Percentiles rank a stretch among this genome's conserved stretches.
Conservation (phyloP, 2,888 invertebrate genomes). For the Pristionchus maxplancki region DNA sequence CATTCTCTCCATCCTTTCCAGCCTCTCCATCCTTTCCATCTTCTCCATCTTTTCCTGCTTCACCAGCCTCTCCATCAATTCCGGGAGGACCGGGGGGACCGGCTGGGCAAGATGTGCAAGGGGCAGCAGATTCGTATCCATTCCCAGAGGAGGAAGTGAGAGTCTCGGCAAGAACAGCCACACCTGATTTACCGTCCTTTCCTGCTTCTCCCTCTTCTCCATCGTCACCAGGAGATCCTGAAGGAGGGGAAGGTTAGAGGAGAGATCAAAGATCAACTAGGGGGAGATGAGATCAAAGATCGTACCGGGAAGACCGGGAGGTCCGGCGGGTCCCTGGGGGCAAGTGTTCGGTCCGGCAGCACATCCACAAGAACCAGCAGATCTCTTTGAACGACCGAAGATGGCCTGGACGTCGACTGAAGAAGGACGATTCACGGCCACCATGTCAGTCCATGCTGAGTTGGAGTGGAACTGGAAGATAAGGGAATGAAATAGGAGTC, state of each 20-base stretch:
- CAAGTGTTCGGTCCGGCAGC: conserved; percentile 39
- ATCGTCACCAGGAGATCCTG: conserved; percentile 47
- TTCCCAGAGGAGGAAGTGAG: conserved; percentile 9
- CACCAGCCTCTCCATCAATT: conserved; percentile 41
- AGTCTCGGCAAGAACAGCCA: conserved; percentile 42
- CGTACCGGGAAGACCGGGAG: conserved; percentile 47
- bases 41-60: conserved; percentile 13
- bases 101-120: conserved; percentile 47
- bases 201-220: conserved; percentile 47
- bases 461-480: conserved; percentile 33
- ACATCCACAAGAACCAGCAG: conserved; percentile 26
- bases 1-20: conserved; percentile 26
- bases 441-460: conserved; percentile 49
- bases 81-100: conserved; percentile 47
- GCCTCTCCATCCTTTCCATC: conserved; percentile 34
- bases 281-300: background rate
- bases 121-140: conserved; percentile 6
- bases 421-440: background rate
- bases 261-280: background rate
- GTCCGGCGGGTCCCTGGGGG: conserved; percentile 39
- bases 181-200: conserved; percentile 38
- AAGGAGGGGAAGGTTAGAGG: background rate
- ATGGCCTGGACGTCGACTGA: conserved; percentile 19
- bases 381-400: conserved; percentile 45
- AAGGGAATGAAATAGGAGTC: background rate